Evolutionary conservation across 2,888 invertebrate species (phyloP), one percentile per base, ranked within the genome.

Genomic region (Tipula unca): DNA sequence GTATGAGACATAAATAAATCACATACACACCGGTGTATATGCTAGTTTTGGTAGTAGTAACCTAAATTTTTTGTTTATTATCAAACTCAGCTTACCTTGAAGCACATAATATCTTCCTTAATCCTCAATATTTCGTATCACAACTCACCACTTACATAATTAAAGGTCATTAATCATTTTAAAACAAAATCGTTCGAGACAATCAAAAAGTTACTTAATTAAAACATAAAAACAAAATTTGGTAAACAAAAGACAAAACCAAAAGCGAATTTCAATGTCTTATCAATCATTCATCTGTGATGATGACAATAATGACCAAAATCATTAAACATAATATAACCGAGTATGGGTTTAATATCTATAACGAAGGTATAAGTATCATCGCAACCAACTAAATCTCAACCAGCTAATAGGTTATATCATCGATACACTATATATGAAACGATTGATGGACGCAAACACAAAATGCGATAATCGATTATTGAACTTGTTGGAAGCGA

Each of bases 101-200:
- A n/a, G n/a, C n/a, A n/a, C n/a, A n/a, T n/a, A n/a, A n/a, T n/a
- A n/a, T n/a, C n/a, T n/a, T n/a, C n/a, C n/a, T n/a, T n/a, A 39
- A 39, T 54, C 20, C 48, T 54, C 48, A 54, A 69, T 25, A 69
- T 13, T 25, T 69, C 13, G 10, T 69, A 69, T 69, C 69, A 25
- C 20, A 25, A 69, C 25, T 8, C 20, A 69, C 20, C 69, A 69
- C 69, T 69, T 69, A 69, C 69, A 25, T 69, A 69, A 69, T 69
- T 69, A 69, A 69, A 69, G 69, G 69, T 69, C 69, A 69, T 69
- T 69, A 69, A 69, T 69, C 69, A 69, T 69, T 69, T 69, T 25
- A 10, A 69, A 69, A 17, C 8, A 69, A 69, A 69, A 69, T 8
- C 10, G 25, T 20, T 69, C 10, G 25, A 69, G 8, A 69, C 25